Percentiles rank a stretch among this genome's conserved stretches.
Evolutionary conservation across 2,797 vertebrate genomes (phyloP).

Genomic region (Taeniopygia guttata): DNA sequence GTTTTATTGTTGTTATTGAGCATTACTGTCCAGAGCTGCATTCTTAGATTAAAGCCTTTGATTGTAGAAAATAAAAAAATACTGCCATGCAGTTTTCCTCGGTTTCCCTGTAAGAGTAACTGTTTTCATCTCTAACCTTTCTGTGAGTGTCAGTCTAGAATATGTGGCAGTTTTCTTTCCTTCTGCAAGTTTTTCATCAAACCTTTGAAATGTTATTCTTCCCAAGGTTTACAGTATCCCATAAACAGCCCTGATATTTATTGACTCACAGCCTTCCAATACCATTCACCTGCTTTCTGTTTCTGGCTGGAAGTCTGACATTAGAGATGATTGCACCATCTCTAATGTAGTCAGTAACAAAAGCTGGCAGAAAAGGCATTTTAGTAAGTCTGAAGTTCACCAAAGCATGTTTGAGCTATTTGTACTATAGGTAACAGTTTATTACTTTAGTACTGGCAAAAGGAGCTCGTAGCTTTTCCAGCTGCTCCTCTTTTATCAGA

Average conservation of each 20-base stretch:
- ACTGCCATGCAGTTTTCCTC: not conserved
- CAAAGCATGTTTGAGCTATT: not conserved
- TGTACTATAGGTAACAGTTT: conserved; percentile 26
- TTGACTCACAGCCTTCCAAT: not conserved
- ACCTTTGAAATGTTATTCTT: not conserved
- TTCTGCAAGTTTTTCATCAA: conserved; percentile 3
- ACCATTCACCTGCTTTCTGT: not conserved
- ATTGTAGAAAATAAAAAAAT: not conserved
- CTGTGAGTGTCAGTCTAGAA: not conserved
- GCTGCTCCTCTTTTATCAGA: conserved; percentile 36
- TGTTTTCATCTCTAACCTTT: not conserved
- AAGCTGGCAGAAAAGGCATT: not conserved
- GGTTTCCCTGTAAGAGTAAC: not conserved
- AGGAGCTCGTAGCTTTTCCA: not conserved
- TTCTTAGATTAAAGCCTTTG: not conserved
- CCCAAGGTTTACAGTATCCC: not conserved
- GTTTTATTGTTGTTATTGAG: not conserved
- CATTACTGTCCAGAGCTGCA: not conserved
- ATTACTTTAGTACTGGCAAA: conserved; percentile 27
- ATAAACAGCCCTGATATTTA: not conserved
- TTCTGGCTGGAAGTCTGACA: not conserved
- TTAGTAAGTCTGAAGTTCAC: conserved; percentile 26
- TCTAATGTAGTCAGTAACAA: not conserved
- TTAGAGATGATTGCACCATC: not conserved
- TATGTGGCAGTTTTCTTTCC: not conserved